A percentile compares a stretch with the other conserved stretches of the same genome.
These are phyloP conservation scores for Onychostruthus taczanowskii DNA, from an alignment of 2,113 vertebrate species.

Conservation along the genomic window DNA sequence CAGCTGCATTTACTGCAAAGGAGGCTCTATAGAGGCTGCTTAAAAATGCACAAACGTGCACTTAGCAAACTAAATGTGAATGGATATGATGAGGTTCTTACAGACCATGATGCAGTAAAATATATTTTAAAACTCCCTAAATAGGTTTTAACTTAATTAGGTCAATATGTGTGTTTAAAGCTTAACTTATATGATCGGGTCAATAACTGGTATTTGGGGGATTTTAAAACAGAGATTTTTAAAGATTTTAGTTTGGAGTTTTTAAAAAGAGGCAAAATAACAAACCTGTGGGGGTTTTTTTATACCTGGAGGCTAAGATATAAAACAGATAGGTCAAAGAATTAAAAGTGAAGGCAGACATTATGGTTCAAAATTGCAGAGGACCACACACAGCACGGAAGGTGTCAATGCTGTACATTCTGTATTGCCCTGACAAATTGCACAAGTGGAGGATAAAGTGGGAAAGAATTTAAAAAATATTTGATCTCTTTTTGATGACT, in stretches of 20 bases:
- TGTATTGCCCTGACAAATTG: neutral
- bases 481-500: neutral
- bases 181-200: neutral
- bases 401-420: neutral
- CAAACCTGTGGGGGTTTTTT: neutral
- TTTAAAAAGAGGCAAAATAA: neutral
- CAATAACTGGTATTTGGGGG: conserved; percentile 22
- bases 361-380: conserved; percentile 16
- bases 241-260: neutral
- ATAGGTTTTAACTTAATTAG: conserved; percentile 54
- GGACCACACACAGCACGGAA: neutral
- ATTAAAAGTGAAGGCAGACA: conserved; percentile 21
- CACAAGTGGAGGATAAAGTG: neutral
- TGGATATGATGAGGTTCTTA: conserved; percentile 31
- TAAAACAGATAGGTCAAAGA: conserved; percentile 16
- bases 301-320: neutral
- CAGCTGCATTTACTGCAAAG: neutral
- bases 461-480: neutral
- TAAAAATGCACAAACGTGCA: conserved; percentile 38
- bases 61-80: conserved; percentile 50
- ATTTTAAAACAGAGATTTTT: conserved; percentile 32
- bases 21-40: neutral
- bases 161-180: conserved; percentile 43
- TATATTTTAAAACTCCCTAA: conserved; percentile 57
- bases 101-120: neutral